phyloP scores from a whole-genome alignment of 2,888 invertebrate species.

The Amiota mariae region DNA sequence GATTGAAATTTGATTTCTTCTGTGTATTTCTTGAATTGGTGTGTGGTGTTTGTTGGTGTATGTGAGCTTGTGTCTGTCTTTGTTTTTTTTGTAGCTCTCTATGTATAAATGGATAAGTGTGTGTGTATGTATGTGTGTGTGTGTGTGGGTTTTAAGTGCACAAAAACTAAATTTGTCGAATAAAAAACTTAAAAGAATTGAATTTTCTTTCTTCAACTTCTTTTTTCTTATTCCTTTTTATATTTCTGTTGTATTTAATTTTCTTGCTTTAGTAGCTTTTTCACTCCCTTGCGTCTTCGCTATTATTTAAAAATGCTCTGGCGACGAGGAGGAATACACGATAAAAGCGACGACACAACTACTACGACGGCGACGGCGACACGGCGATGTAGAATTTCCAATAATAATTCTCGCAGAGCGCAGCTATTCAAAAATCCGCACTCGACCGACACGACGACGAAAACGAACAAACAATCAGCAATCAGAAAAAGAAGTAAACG shows the following conservation, averaged over 20 bases:
- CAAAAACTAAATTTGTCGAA: constrained; percentile 28
- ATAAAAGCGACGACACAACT: constrained; percentile 17
- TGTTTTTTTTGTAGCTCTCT: constrained; percentile 50
- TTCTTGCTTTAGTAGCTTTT: neutral
- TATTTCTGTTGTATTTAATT: neutral
- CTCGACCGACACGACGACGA: constrained; percentile 31
- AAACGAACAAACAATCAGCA: constrained; percentile 24
- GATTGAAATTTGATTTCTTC: constrained; percentile 70
- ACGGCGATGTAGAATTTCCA: constrained; percentile 28
- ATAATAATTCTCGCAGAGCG: constrained; percentile 22
- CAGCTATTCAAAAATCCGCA: constrained; percentile 26
- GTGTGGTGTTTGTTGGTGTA: constrained; percentile 52
- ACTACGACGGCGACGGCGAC: constrained; percentile 25
- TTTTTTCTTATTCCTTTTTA: neutral
- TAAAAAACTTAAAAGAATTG: constrained; percentile 14
- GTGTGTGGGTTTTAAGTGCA: constrained; percentile 21
- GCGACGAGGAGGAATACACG: constrained; percentile 12
- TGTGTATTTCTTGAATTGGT: constrained; percentile 52
- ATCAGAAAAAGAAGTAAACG: neutral
- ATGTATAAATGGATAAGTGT: too few relatives aligned
- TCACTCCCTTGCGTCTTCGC: constrained; percentile 7
- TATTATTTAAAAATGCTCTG: constrained; percentile 7
- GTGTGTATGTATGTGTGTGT: neutral
- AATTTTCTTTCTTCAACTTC: neutral
- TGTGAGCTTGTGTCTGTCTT: constrained; percentile 54